Base-by-base conservation (phyloP, 2,797 vertebrate species). In the Sebastes itinus region DNA sequence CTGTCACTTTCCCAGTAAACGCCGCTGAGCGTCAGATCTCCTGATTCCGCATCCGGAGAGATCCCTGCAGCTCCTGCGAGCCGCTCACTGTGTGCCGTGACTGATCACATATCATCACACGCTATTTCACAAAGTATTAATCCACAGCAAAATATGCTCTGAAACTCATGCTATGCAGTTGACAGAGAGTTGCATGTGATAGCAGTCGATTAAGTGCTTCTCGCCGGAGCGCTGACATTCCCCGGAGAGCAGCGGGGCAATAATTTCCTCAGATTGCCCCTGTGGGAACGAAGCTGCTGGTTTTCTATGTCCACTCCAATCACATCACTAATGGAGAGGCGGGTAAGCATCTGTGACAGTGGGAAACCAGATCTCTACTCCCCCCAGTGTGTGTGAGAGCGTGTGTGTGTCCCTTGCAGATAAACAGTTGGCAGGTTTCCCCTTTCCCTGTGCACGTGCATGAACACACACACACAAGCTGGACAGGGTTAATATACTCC, bases 401-500 rank as follows among this genome's bases (percentile, higher is more conserved):
- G 56, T 79, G 65, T 69, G 49, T 59, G 83, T 78, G 83, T 83
- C 20, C 33, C 67, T 77, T 78, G 80, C 85, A 92, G 92, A 94
- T 94, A 94, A 94, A 94, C 92, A 94, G 91, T 94, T 94, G 93
- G 93, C 92, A 92, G 91, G 89, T 90, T 87, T 92, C 81, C 81
- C 81, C 79, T 90, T 87, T 87, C 76, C 75, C 75, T 49, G 67
- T 79, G 82, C 77, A 77, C 46, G 71, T 78, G 82, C 85, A 78
- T 54, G 52, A 80, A 80, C 79, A 82, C 77, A 87, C 70, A 78
- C 42, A 46, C 42, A 77, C 38, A 94, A 94, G 93, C 92, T 95
- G 94, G 92, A 92, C 79, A 77, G 93, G 93, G 95, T 95, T 95
- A 94, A 94, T 96, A 94, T 93, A 92, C 93, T 92, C 94, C 94